These are phyloP conservation scores for Chloroclysta siterata DNA, from an alignment of 2,888 invertebrate genomes.

Conservation along the genomic window DNA sequence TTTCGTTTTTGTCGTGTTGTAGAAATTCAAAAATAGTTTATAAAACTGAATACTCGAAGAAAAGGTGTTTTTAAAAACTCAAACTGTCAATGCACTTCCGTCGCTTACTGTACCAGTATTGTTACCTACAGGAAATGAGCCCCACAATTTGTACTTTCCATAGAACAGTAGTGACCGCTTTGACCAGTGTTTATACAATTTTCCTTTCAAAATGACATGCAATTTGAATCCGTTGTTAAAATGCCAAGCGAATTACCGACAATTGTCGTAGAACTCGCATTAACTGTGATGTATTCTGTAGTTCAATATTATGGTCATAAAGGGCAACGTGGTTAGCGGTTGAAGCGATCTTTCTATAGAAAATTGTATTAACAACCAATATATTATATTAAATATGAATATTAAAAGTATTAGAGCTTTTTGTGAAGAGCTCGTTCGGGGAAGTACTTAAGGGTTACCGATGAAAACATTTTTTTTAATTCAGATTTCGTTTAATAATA, in stretches of 20 bases:
- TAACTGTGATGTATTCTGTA: neutral
- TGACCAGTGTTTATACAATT: conserved; percentile 40
- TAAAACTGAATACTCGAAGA: no score
- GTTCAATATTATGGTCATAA: conserved; percentile 7
- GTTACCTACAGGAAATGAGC: conserved; percentile 18
- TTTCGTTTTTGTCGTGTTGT: no score
- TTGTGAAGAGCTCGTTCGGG: no score
- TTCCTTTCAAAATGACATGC: conserved; percentile 61
- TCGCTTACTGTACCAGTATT: neutral
- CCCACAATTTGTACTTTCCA: conserved; percentile 19
- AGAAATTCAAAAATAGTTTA: no score
- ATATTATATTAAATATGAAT: no score
- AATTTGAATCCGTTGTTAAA: conserved; percentile 49
- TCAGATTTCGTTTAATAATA: no score
- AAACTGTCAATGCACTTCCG: neutral
- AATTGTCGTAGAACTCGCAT: neutral
- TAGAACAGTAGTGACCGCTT: conserved; percentile 20
- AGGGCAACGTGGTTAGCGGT: conserved; percentile 18
- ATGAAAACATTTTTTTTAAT: no score
- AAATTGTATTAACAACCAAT: neutral
- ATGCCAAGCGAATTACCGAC: conserved; percentile 23
- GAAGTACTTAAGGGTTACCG: no score
- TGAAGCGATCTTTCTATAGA: neutral
- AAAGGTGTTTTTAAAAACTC: no score
- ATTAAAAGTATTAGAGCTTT: no score